phyloP scores from a whole-genome alignment of 2,888 invertebrate genomes.

The Drosophila ustulata region DNA sequence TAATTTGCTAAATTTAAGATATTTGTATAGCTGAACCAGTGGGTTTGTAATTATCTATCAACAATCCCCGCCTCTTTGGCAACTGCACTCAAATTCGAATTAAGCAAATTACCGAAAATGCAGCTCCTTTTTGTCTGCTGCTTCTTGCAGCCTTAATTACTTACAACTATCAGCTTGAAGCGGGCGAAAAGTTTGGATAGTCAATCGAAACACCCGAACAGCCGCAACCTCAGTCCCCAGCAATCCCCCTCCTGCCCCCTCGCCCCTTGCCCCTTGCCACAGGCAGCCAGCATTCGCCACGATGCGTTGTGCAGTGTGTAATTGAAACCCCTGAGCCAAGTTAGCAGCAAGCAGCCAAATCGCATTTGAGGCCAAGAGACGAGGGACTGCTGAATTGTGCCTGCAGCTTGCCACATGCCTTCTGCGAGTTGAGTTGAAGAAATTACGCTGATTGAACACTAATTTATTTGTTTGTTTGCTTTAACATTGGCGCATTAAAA shows the following conservation, averaged over 20 bases:
- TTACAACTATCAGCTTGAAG: constrained; percentile 58
- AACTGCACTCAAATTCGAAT: constrained; percentile 66
- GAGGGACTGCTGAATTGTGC: not conserved
- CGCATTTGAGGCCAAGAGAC: constrained; percentile 21
- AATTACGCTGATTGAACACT: constrained; percentile 81
- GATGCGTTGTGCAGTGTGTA: constrained; percentile 41
- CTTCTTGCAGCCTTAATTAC: constrained; percentile 65
- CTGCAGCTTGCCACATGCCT: not conserved
- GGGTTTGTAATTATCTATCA: no score
- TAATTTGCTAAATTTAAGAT: not conserved
- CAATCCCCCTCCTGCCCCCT: not conserved
- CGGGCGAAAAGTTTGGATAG: constrained; percentile 50
- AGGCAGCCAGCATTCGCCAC: not conserved
- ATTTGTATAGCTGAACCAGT: no score
- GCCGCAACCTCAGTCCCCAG: no score
- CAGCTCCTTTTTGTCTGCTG: constrained; percentile 26
- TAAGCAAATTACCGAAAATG: constrained; percentile 71
- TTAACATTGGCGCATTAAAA: constrained; percentile 69
- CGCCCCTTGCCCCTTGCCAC: not conserved
- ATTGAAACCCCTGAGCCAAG: constrained; percentile 47
- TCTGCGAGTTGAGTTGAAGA: constrained; percentile 53
- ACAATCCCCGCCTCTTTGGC: not conserved
- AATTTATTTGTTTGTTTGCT: constrained; percentile 80
- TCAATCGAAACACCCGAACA: constrained; percentile 16
- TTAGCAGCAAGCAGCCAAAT: constrained; percentile 34